These are phyloP conservation scores for Edolisoma coerulescens DNA, from an alignment of 2,113 vertebrate species.

Conservation along the genomic window DNA sequence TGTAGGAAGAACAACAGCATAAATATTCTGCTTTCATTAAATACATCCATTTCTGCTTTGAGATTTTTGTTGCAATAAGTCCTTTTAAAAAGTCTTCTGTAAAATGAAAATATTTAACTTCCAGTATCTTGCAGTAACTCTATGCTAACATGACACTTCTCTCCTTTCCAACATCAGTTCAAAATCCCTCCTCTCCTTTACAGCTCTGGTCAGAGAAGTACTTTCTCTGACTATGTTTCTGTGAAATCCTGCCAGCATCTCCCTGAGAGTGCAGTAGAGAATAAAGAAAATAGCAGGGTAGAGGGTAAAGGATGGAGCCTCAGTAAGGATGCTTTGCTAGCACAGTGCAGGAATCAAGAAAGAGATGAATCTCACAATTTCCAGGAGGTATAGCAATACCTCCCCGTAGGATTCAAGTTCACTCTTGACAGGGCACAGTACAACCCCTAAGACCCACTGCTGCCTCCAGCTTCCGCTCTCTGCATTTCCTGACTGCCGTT, in stretches of 20 bases:
- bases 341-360: neutral
- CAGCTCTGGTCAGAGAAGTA: neutral
- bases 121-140: neutral
- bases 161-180: neutral
- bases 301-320: neutral
- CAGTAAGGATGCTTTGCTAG: neutral
- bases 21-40: neutral
- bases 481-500: neutral
- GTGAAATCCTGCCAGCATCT: neutral
- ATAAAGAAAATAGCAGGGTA: neutral
- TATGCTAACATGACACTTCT: neutral
- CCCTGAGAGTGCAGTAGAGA: neutral
- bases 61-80: neutral
- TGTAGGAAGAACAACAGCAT: neutral
- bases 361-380: neutral
- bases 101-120: neutral
- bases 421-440: neutral
- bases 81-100: neutral
- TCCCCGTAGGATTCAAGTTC: neutral
- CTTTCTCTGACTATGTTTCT: neutral
- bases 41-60: neutral
- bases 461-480: neutral
- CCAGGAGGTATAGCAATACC: neutral
- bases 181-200: neutral
- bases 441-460: fast-evolving